These are phyloP conservation scores for Orussus abietinus DNA, from an alignment of 1,140 invertebrate genomes.

Conservation along the genomic window DNA sequence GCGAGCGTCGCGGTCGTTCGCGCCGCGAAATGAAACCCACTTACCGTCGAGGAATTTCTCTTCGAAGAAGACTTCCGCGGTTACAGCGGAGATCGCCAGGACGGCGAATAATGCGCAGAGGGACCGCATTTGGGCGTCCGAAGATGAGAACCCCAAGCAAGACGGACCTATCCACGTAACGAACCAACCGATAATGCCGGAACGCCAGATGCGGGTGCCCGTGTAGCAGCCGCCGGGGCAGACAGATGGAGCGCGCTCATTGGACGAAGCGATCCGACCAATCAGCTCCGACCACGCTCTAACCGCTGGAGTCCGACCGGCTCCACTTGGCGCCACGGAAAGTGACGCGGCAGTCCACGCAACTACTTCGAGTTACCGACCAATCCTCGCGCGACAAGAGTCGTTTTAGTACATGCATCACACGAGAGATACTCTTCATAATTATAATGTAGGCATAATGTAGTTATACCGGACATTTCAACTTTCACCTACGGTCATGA, in stretches of 20 bases:
- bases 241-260: slow-evolving; percentile 60
- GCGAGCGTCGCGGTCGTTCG: slow-evolving; percentile 1
- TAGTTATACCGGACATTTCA: too few species aligned
- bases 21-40: slow-evolving; percentile 29
- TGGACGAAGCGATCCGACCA: slow-evolving; percentile 47
- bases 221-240: slow-evolving; percentile 42
- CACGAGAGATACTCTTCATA: too few species aligned
- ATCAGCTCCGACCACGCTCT: slow-evolving; percentile 54
- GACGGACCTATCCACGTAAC: slow-evolving; percentile 26
- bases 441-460: too few species aligned
- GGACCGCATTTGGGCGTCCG: slow-evolving; percentile 54
- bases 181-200: slow-evolving; percentile 33
- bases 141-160: slow-evolving; percentile 44
- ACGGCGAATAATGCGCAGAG: slow-evolving; percentile 53
- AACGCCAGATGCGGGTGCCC: slow-evolving; percentile 26
- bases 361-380: too few species aligned
- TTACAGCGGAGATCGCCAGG: slow-evolving; percentile 47
- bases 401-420: too few species aligned
- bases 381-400: too few species aligned
- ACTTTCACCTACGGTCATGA: not conserved
- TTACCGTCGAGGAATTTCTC: slow-evolving; percentile 75
- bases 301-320: slow-evolving; percentile 13
- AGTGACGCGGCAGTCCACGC: too few species aligned
- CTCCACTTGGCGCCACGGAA: not conserved
- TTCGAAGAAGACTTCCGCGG: slow-evolving; percentile 63